Conservation (phyloP, 1,140 invertebrate species). For the Papilio polyxenes region DNA sequence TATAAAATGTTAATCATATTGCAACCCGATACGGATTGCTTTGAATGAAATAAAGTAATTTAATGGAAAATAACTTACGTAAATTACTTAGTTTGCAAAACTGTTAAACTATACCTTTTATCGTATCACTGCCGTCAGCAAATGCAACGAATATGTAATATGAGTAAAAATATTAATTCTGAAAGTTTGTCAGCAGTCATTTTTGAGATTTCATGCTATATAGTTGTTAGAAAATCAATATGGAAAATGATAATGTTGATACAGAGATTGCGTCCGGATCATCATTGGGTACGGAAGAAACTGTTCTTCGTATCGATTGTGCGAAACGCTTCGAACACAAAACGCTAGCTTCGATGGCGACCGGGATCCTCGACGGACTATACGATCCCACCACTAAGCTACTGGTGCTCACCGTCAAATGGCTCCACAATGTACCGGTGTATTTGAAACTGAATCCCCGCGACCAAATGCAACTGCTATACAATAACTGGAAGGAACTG, state of each 20-base stretch:
- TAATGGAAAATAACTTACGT: too few species aligned
- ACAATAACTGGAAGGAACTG: conserved; percentile 91
- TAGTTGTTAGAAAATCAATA: not conserved
- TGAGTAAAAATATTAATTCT: not conserved
- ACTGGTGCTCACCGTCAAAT: conserved; percentile 88
- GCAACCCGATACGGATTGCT: too few species aligned
- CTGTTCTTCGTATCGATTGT: conserved; percentile 50
- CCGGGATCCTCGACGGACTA: conserved; percentile 54
- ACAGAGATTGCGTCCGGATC: not conserved
- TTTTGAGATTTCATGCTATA: not conserved
- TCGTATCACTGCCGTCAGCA: not conserved
- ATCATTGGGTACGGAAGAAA: conserved; percentile 50
- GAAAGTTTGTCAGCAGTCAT: not conserved
- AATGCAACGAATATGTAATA: not conserved
- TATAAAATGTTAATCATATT: too few species aligned
- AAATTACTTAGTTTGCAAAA: too few species aligned
- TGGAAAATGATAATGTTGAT: not conserved
- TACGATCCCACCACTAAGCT: conserved; percentile 89
- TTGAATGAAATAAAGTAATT: too few species aligned
- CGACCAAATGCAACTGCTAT: conserved; percentile 87
- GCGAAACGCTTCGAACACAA: conserved; percentile 40
- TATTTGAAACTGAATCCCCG: conserved; percentile 86
- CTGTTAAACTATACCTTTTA: too few species aligned
- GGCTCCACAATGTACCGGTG: conserved; percentile 88
- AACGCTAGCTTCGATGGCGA: not conserved